These are phyloP conservation scores for Falco biarmicus DNA, from an alignment of 2,797 vertebrate species.

Conservation along the genomic window DNA sequence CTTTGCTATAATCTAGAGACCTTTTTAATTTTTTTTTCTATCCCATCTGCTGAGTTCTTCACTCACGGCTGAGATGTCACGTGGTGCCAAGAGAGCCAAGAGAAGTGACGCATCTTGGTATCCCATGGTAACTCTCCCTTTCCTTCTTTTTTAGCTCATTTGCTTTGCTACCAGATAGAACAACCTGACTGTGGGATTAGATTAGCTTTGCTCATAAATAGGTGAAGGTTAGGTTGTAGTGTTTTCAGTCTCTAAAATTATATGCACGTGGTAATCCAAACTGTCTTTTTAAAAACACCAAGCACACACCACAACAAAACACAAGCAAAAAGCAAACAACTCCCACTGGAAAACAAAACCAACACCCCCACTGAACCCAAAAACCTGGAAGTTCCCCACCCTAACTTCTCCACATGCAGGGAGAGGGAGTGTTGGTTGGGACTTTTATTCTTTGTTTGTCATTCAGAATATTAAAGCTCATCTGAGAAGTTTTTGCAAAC, in stretches of 20 bases:
- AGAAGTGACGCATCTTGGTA: constrained; percentile 42
- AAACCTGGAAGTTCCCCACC: background rate
- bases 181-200: background rate
- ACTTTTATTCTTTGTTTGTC: background rate
- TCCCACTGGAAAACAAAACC: background rate
- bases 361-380: background rate
- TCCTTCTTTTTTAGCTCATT: background rate
- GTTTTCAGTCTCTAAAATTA: background rate
- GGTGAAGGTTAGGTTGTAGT: background rate
- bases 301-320: background rate
- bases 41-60: constrained; percentile 28
- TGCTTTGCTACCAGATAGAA: background rate
- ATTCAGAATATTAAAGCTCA: accelerated
- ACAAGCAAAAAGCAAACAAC: background rate
- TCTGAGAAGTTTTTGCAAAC: background rate
- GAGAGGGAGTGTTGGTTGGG: accelerated
- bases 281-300: background rate
- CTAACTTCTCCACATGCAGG: background rate
- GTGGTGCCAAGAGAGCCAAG: background rate
- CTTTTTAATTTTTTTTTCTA: background rate
- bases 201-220: background rate
- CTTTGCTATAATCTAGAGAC: constrained; percentile 15
- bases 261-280: background rate
- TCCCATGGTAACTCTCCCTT: constrained; percentile 61
- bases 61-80: background rate